These are phyloP conservation scores for Sinocyclocheilus anshuiensis DNA, from an alignment of 2,113 vertebrate species.

Conservation along the genomic window DNA sequence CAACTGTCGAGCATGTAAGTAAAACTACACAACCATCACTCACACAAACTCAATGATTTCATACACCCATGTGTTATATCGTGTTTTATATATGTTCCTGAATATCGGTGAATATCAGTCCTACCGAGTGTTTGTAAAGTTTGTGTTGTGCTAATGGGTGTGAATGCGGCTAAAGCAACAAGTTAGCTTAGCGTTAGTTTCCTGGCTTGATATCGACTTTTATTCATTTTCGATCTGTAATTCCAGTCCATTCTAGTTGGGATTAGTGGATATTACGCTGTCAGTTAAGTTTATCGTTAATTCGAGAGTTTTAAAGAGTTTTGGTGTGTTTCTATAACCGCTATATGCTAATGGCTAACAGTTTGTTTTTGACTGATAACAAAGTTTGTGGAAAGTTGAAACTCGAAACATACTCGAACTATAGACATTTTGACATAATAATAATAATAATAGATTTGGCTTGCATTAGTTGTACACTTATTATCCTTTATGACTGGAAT, in stretches of 20 bases:
- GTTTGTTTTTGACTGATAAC: background rate
- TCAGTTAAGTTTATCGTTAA: background rate
- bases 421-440: background rate
- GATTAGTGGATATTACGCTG: background rate
- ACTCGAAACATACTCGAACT: too few relatives aligned
- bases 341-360: conserved; percentile 24
- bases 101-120: background rate
- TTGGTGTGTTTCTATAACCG: background rate
- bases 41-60: background rate
- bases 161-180: conserved; percentile 15
- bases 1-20: conserved; percentile 14
- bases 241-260: background rate
- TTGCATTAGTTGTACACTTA: background rate
- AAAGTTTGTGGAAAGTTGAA: conserved; percentile 1
- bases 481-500: background rate
- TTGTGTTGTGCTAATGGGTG: background rate
- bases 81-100: background rate
- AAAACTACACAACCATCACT: background rate
- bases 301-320: background rate
- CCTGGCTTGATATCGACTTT: background rate
- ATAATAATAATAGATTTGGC: background rate
- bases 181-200: conserved; percentile 18
- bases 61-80: background rate
- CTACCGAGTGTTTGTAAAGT: background rate
- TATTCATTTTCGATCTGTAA: background rate